Evolutionary conservation across 2,797 vertebrate genomes (phyloP).

Genomic region (Cossypha heuglini): DNA sequence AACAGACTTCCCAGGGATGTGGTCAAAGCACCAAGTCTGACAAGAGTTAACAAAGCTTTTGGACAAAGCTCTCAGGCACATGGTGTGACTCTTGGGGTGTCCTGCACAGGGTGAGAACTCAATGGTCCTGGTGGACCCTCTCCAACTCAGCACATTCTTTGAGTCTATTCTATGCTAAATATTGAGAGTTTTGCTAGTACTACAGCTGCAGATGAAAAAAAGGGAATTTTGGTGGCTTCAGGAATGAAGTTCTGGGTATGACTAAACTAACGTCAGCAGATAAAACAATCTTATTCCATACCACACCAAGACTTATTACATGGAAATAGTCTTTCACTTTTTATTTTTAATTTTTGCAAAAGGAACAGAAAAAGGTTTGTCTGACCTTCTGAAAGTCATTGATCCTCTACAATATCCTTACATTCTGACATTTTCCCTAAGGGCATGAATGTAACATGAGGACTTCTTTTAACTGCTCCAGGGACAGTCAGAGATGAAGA

Average conservation of each 20-base stretch:
- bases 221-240: neutral
- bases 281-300: neutral
- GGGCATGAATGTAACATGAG: neutral
- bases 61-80: neutral
- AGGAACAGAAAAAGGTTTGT: neutral
- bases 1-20: neutral
- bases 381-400: conserved; percentile 27
- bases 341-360: neutral
- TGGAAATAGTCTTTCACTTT: neutral
- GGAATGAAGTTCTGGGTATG: neutral
- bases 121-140: neutral
- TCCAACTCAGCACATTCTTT: neutral
- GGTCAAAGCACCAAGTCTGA: neutral
- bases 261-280: neutral
- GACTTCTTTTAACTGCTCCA: neutral
- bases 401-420: neutral
- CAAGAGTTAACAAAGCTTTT: neutral
- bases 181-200: neutral
- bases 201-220: neutral
- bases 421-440: neutral
- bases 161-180: neutral
- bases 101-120: neutral
- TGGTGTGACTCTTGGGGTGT: neutral
- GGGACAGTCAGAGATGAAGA: neutral
- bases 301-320: neutral